Conservation (phyloP, 2,888 invertebrate genomes). For the Dryococelus australis region DNA sequence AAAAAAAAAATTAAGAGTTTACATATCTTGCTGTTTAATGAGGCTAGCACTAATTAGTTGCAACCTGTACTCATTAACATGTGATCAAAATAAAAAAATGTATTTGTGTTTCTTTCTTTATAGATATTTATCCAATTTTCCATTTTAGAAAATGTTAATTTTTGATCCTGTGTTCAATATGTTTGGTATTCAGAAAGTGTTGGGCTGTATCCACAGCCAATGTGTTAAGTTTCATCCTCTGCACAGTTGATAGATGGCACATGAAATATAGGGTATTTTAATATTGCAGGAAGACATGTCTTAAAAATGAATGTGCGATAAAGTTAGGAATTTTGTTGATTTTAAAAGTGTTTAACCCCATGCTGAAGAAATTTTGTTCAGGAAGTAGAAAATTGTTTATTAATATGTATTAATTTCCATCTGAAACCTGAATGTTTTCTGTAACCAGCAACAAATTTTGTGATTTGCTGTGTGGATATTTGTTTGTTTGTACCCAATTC, state of each 20-base stretch:
- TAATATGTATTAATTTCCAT: too few species aligned
- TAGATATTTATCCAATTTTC: neutral
- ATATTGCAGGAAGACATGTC: neutral
- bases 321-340: too few species aligned
- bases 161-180: neutral
- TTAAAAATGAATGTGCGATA: too few species aligned
- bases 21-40: neutral
- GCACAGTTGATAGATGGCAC: neutral
- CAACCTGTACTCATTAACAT: neutral
- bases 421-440: too few species aligned
- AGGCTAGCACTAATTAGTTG: neutral
- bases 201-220: neutral
- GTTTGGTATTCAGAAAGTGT: neutral
- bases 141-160: constrained; percentile 1
- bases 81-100: neutral
- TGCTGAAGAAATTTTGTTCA: too few species aligned
- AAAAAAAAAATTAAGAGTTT: neutral
- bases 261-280: neutral
- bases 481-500: too few species aligned
- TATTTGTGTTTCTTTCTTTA: neutral
- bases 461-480: too few species aligned
- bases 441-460: too few species aligned
- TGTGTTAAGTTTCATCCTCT: neutral
- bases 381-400: too few species aligned
- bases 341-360: too few species aligned